Conservation (phyloP, 2,888 invertebrate genomes). For the Strigamia crassipes region DNA sequence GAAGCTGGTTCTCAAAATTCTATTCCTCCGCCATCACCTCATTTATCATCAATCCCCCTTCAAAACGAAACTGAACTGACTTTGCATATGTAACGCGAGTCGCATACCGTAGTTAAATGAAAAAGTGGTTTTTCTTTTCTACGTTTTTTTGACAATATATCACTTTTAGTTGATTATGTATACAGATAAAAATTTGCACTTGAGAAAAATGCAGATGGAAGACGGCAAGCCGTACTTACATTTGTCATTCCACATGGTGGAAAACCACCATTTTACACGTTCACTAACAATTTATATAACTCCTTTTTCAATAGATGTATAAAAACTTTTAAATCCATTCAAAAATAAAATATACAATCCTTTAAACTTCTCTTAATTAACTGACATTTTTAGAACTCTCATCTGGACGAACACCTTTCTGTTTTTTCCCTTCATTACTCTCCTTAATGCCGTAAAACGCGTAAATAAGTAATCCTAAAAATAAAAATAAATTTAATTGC, state of each 20-base stretch:
- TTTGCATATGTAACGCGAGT: not conserved
- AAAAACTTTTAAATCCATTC: conserved; percentile 3
- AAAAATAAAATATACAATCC: conserved; percentile 2
- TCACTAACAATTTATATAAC: conserved; percentile 10
- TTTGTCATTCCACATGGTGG: conserved; percentile 11
- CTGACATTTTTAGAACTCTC: not conserved
- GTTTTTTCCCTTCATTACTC: conserved; percentile 47
- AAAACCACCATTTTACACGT: conserved; percentile 1
- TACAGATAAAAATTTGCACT: conserved; percentile 20
- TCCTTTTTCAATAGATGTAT: conserved; percentile 28
- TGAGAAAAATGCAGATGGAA: not conserved
- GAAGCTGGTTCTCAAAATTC: not conserved
- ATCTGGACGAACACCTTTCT: not conserved
- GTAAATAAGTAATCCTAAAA: conserved; percentile 47
- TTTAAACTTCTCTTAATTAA: not conserved
- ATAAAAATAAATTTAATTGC: not conserved
- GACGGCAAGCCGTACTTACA: not conserved
- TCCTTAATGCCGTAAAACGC: conserved; percentile 43
- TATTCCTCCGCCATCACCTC: not conserved
- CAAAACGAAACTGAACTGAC: conserved; percentile 27
- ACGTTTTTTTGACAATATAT: conserved; percentile 15
- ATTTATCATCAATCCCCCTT: not conserved
- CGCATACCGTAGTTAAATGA: not conserved
- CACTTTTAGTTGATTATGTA: conserved; percentile 20
- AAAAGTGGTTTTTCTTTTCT: not conserved